Base-by-base conservation (phyloP, 2,113 vertebrate genomes). In the Leptodactylus fuscus region DNA sequence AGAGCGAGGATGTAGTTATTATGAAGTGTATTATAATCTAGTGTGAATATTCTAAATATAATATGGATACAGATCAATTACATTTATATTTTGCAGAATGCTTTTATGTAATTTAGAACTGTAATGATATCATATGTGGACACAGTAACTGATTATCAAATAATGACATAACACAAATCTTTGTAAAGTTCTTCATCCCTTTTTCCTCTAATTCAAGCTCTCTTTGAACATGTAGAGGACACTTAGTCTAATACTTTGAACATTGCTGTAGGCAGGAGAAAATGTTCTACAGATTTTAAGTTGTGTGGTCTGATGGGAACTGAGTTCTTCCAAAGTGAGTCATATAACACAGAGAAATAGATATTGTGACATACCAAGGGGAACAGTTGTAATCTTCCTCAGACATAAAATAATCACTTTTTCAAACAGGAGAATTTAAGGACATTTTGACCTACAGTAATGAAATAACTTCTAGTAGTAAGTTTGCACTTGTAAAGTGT, bases 341-440 rank as follows among this genome's bases (percentile, higher is more conserved):
- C 81, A 82, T 82, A 71, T 82, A 82, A 82, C 81, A 82, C 65
- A 38, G 29, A 82, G 65, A 82, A 82, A 70, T 82, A 82, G 81
- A 82, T 82, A 82, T 82, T 82, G 65, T 70, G 67, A 82, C 81
- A 82, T 71, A 82, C 81, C 81, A 82, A 82, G 81, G 65, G 81
- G 81, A 82, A 71, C 46, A 71, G 81, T 53, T 82, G 81, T 82
- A 82, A 82, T 82, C 81, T 82, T 82, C 62, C 48, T 82, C 34
- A 82, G 81, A 82, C 81, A 82, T 82, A 53, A 82, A 82, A 82
- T 82, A 82, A 82, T 82, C 65, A 82, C 81, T 82, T 82, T 69
- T 53, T 15, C 81, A 53, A 82, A 70, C 46, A 71, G 81, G 65
- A 82, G 81, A 82, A 71, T 70, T 82, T 82, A 82, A 82, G 62